Evolutionary conservation across 2,113 vertebrate species (phyloP), one percentile per base, ranked within the genome.

Genomic region (Grammomys surdaster): DNA sequence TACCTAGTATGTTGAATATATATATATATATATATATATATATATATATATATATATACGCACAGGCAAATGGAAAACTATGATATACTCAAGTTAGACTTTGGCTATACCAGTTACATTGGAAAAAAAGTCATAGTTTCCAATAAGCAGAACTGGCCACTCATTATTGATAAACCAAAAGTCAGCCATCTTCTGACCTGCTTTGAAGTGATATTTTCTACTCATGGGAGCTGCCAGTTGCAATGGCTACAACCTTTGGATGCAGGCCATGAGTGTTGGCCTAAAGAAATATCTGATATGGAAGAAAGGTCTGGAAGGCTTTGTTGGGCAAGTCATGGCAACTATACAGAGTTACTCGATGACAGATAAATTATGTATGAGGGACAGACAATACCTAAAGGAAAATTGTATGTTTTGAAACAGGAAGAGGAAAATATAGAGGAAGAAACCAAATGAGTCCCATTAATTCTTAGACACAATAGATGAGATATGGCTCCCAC

Each of bases 381-480:
- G 69, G 40, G 6, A 20, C 36, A 73, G 75, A 87, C 8, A 75
- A 46, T 60, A 87, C 40, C 43, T 65, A 67, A 51, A 76, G 72
- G 14, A 73, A 6, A 28, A 58, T 46, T 65, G 46, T 22, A 33
- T 43, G 33, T 33, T 76, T 67, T 1, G 58, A 87, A 31, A 46
- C 28, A 88, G 26, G 14, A 97, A 65, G 26, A 96, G 22, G 28
- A 87, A 67, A 75, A 69, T 0, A 51, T 91, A 69, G 36, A 95
- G 72, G 65, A 75, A 72, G 36, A 93, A 73, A 89, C 0, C 0
- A 63, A 70, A 86, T 0, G 1, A n/a, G 4, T 8, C 5, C 20
- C 28, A 63, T 86, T 14, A 48, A 26, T 94, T 97, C 93, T 95
- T 76, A 88, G 75, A 85, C 94, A 85, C 19, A 11, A 84, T 48